Percentiles rank a stretch among this genome's conserved stretches.
phyloP scores from a whole-genome alignment of 1,140 invertebrate genomes.

The Pseudachorutes palmiensis region DNA sequence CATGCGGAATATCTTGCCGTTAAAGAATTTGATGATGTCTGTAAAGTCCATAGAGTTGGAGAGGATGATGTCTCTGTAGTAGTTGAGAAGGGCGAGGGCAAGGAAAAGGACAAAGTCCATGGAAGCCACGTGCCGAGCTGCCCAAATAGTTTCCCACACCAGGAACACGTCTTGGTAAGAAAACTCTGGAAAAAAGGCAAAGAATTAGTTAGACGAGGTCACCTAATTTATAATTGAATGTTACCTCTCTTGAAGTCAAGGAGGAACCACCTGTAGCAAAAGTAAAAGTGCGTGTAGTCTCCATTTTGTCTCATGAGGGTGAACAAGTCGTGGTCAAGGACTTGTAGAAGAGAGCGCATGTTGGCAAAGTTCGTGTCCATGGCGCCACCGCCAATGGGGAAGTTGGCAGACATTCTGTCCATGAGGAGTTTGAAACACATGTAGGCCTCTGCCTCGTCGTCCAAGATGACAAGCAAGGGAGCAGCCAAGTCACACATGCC shows the following conservation, averaged over 20 bases:
- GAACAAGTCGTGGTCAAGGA: conserved; percentile 86
- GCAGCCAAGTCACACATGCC: conserved; percentile 94
- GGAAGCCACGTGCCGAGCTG: conserved; percentile 75
- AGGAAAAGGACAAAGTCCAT: conserved; percentile 87
- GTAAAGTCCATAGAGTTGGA: conserved; percentile 95
- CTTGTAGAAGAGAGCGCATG: conserved; percentile 55
- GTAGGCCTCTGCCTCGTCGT: conserved; percentile 85
- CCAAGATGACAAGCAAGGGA: conserved; percentile 81
- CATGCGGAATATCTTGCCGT: conserved; percentile 55
- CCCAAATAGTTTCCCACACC: conserved; percentile 95
- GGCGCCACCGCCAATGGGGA: conserved; percentile 74
- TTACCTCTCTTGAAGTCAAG: conserved; percentile 66
- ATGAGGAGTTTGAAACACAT: conserved; percentile 85
- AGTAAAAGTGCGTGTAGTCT: conserved; percentile 95
- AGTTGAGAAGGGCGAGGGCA: conserved; percentile 80
- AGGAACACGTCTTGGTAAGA: conserved; percentile 82
- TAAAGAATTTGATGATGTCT: conserved; percentile 96
- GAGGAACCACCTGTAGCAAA: conserved; percentile 89
- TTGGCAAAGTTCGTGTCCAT: conserved; percentile 94
- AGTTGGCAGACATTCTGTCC: conserved; percentile 81
- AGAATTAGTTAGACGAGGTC: too few species aligned
- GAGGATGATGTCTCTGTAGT: conserved; percentile 86
- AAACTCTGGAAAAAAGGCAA: conserved; percentile 53
- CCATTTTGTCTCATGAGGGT: conserved; percentile 88
- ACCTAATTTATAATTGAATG: too few species aligned